These are phyloP conservation scores for Cosmia trapezina DNA, from an alignment of 2,888 invertebrate genomes.

Conservation along the genomic window DNA sequence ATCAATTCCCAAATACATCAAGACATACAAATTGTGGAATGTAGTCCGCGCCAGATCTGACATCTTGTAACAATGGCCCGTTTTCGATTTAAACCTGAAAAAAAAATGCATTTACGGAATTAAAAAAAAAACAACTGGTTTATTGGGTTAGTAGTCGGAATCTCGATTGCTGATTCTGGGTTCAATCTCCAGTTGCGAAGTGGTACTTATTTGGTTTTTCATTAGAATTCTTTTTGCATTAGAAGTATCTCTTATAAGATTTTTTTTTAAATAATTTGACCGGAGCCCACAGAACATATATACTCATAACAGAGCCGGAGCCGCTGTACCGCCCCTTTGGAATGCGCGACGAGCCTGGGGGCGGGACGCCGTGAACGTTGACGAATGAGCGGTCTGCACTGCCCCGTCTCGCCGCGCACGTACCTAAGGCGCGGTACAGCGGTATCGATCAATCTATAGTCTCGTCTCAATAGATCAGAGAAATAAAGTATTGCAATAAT, in stretches of 20 bases:
- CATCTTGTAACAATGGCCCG: slow-evolving; percentile 82
- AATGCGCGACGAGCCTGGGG: too few relatives aligned
- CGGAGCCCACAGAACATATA: too few relatives aligned
- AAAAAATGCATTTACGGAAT: slow-evolving; percentile 18
- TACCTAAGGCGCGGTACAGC: too few relatives aligned
- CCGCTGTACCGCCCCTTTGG: too few relatives aligned
- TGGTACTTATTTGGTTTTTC: not conserved
- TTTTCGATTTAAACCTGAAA: slow-evolving; percentile 78
- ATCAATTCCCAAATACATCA: slow-evolving; percentile 86
- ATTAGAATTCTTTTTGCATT: too few relatives aligned
- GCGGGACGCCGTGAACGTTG: too few relatives aligned
- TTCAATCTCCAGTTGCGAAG: not conserved
- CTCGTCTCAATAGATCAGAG: not conserved
- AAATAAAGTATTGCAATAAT: not conserved
- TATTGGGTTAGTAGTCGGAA: not conserved
- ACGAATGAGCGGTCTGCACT: too few relatives aligned
- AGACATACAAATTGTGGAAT: slow-evolving; percentile 79
- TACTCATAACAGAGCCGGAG: too few relatives aligned
- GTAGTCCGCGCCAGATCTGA: slow-evolving; percentile 74
- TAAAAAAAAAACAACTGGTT: not conserved
- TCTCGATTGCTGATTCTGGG: not conserved
- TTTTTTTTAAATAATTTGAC: too few relatives aligned
- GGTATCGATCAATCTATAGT: too few relatives aligned
- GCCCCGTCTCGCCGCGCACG: too few relatives aligned
- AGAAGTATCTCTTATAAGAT: not conserved